A percentile compares a stretch with the other conserved stretches of the same genome.
phyloP scores from a whole-genome alignment of 2,888 invertebrate genomes.

The Sinelater perroti region DNA sequence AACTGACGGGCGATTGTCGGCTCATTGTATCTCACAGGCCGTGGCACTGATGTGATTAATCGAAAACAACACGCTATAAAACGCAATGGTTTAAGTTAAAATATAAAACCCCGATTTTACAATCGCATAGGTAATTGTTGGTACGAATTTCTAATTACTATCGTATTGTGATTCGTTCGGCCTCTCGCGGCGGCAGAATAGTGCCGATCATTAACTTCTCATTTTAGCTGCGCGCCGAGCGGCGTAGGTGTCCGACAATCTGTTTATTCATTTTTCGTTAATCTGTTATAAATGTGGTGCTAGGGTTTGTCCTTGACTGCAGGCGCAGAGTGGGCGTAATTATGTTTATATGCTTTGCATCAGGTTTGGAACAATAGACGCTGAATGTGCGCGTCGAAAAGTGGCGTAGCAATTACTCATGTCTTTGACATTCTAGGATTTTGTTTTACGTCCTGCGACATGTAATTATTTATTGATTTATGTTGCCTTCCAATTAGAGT shows the following conservation, averaged over 20 bases:
- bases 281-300: neutral
- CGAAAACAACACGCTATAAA: constrained; percentile 22
- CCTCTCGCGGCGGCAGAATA: too few species aligned
- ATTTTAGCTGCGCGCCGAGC: neutral
- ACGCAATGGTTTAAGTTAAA: constrained; percentile 11
- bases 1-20: constrained; percentile 15
- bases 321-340: neutral
- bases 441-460: constrained; percentile 8
- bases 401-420: neutral
- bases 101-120: constrained; percentile 6
- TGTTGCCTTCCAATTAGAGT: constrained; percentile 4
- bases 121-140: constrained; percentile 13
- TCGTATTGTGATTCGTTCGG: too few species aligned
- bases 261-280: constrained; percentile 1
- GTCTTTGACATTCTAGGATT: neutral
- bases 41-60: constrained; percentile 16
- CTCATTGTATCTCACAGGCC: constrained; percentile 19
- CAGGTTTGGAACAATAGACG: neutral
- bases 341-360: neutral
- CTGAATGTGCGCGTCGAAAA: neutral
- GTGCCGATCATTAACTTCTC: neutral
- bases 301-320: neutral
- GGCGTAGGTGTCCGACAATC: neutral
- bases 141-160: too few species aligned
- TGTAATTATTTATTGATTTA: constrained; percentile 15